Evolutionary conservation across 2,113 vertebrate species (phyloP).

Genomic region (Nestor notabilis): DNA sequence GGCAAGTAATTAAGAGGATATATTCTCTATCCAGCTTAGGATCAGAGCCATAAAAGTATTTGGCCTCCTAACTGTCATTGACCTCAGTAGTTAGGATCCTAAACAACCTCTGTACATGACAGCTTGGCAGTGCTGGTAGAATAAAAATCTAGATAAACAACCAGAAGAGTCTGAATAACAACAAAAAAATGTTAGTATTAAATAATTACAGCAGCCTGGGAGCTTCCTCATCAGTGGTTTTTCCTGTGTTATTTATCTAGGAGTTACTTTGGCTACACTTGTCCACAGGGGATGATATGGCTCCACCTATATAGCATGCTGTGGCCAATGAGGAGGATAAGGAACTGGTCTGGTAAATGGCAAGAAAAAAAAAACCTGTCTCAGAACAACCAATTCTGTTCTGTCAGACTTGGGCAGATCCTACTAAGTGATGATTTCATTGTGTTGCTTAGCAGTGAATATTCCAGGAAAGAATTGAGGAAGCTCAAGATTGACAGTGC

Average conservation of each 20-base stretch:
- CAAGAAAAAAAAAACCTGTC: not conserved
- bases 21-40: not conserved
- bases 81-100: not conserved
- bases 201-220: not conserved
- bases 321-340: not conserved
- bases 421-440: not conserved
- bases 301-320: not conserved
- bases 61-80: not conserved
- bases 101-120: not conserved
- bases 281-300: not conserved
- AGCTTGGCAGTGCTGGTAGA: not conserved
- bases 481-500: not conserved
- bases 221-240: not conserved
- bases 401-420: not conserved
- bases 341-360: not conserved
- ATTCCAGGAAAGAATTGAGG: not conserved
- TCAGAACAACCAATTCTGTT: not conserved
- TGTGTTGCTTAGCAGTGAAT: not conserved
- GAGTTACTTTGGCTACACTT: not conserved
- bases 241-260: not conserved
- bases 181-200: not conserved
- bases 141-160: not conserved
- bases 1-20: not conserved
- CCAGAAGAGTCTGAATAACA: not conserved
- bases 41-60: not conserved